Percentiles rank a stretch among this genome's conserved stretches.
Conservation (phyloP, 1,140 invertebrate species). For the Macrocentrus cingulum region DNA sequence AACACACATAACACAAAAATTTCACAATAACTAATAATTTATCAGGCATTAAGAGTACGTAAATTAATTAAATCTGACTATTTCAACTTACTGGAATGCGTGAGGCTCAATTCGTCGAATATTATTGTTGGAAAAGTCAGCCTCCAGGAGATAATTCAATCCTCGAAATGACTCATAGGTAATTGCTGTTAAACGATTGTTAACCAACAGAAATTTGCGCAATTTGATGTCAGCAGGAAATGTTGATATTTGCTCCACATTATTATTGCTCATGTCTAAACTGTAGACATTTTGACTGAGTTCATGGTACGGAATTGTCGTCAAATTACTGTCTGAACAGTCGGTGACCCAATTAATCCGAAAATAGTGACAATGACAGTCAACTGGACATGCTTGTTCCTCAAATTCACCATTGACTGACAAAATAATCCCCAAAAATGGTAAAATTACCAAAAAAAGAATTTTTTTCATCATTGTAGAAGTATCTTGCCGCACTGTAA, state of each 20-base stretch:
- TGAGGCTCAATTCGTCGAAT: conserved; percentile 68
- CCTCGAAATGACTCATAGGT: conserved; percentile 65
- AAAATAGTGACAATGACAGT: conserved; percentile 76
- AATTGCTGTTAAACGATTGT: conserved; percentile 66
- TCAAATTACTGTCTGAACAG: conserved; percentile 75
- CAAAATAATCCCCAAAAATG: conserved; percentile 8
- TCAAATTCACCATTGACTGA: conserved; percentile 61
- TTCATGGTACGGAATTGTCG: conserved; percentile 67
- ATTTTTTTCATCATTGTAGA: conserved; percentile 1
- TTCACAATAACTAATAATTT: neutral
- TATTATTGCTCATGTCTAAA: conserved; percentile 72
- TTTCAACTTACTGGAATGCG: conserved; percentile 64
- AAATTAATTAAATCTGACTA: neutral
- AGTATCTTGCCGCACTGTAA: neutral
- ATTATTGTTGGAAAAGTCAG: conserved; percentile 69
- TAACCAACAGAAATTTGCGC: conserved; percentile 69
- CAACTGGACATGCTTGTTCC: conserved; percentile 70
- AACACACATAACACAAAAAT: no score
- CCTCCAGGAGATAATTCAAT: conserved; percentile 68
- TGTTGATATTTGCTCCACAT: conserved; percentile 61
- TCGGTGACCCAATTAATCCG: conserved; percentile 76
- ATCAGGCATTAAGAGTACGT: neutral
- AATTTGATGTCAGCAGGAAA: conserved; percentile 70
- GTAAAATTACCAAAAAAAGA: neutral
- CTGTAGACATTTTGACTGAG: conserved; percentile 71